Evolutionary conservation across 2,797 vertebrate species (phyloP), one percentile per base, ranked within the genome.

Genomic region (Prionace glauca): DNA sequence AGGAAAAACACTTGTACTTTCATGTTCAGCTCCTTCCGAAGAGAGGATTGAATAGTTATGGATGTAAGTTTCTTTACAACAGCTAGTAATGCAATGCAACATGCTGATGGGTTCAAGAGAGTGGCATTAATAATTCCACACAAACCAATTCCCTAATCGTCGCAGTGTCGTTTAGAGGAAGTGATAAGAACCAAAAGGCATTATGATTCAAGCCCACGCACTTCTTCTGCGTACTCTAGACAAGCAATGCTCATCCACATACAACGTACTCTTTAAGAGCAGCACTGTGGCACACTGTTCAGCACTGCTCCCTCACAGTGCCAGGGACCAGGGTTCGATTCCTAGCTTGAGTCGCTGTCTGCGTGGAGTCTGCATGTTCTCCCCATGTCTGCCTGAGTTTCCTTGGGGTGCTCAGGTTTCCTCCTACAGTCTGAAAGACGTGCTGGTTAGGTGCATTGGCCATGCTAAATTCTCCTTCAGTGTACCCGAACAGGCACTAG

Each of bases 61-160:
- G 88, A 22, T 92, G n/a, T 69, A 18, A n/a, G 88, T 62, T 91
- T n/a, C n/a, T 24, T 20, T 65, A 41, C 0, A 92, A 41, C 20
- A 3, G 20, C 90, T 92, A 92, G n/a, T 3, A 41, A 24, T 29
- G 36, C 65, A 45, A 7, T 69, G 65, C 90, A 12, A 69, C 67
- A 92, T 41, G 22, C 62, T 92, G 90, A 69, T 69, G n/a, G 24
- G 2, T 41, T 69, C 65, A 69, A 26, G 62, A 92, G n/a, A 92
- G 65, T 7, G 41, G 90, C 90, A 92, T 92, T 92, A 92, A 67
- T 92, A 92, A 92, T 69, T 92, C 90, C 36, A 41, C 36, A 36
- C 90, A 69, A 41, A 65, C 65, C 69, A 92, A 92, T 92, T 41
- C n/a, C 65, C 90, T 92, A 69, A 69, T 92, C 90, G 69, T 92